Conservation (phyloP, 1,140 invertebrate genomes). For the Melipona quadrifasciata region DNA sequence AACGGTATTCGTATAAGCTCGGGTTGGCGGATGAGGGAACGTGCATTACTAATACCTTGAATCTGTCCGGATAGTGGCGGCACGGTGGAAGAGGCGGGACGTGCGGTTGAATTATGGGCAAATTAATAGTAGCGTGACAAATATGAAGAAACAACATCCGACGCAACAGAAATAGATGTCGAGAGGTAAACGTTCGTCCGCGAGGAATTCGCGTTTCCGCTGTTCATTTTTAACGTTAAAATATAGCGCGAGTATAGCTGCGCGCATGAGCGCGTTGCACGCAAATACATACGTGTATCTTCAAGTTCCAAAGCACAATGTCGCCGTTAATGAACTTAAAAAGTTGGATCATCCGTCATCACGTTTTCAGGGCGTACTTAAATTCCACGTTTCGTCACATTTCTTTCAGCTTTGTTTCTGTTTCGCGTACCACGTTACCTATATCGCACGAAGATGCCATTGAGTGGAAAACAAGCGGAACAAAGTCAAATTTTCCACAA, state of each 20-base stretch:
- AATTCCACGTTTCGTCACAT: background rate
- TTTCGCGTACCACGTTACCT: background rate
- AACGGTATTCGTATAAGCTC: constrained; percentile 23
- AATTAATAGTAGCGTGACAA: constrained; percentile 71
- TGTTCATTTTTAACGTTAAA: constrained; percentile 56
- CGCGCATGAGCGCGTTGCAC: background rate
- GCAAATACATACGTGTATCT: too few relatives aligned
- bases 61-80: constrained; percentile 51
- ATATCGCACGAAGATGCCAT: background rate
- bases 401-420: too few relatives aligned
- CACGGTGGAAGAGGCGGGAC: constrained; percentile 23
- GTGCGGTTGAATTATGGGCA: constrained; percentile 66
- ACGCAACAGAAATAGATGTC: constrained; percentile 58
- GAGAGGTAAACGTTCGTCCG: constrained; percentile 51
- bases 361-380: constrained; percentile 1
- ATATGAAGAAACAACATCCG: constrained; percentile 68
- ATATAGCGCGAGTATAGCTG: constrained; percentile 7
- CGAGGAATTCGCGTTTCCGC: constrained; percentile 29
- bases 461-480: background rate
- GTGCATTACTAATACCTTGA: constrained; percentile 70
- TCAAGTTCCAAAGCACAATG: constrained; percentile 4
- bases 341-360: background rate
- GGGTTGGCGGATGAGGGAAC: constrained; percentile 12
- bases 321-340: constrained; percentile 32
- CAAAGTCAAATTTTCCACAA: background rate